Evolutionary conservation across 1,140 invertebrate species (phyloP).

Genomic region (Ctenoplectra terminalis): DNA sequence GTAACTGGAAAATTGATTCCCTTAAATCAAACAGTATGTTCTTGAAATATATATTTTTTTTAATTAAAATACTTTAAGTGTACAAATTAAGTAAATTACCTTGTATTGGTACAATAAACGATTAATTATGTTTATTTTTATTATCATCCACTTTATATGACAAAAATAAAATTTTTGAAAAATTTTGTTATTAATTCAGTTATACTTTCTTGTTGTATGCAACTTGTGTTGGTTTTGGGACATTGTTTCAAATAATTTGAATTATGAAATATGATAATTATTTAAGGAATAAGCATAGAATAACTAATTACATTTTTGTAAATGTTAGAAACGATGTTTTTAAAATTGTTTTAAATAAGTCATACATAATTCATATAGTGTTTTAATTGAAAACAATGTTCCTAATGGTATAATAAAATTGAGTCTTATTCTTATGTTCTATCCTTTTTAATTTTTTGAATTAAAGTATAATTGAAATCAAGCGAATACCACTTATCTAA

Average conservation of each 20-base stretch:
- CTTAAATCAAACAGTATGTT: no score
- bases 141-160: background rate
- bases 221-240: conserved; percentile 2
- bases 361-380: background rate
- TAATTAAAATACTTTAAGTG: no score
- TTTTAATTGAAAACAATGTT: conserved; percentile 15
- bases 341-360: background rate
- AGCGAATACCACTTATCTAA: conserved; percentile 16
- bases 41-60: no score
- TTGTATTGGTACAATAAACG: no score
- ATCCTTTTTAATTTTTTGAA: background rate
- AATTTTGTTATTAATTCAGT: conserved; percentile 10
- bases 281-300: background rate
- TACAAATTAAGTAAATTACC: no score
- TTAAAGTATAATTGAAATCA: background rate
- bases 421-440: background rate
- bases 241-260: background rate
- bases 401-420: background rate
- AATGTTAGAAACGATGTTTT: background rate
- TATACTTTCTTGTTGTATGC: background rate
- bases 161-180: background rate
- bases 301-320: no score
- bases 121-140: background rate
- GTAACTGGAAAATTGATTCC: no score
- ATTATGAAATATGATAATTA: background rate